Base-by-base conservation (phyloP, 2,797 vertebrate species). In the Parauchenoglanis ngamensis region DNA sequence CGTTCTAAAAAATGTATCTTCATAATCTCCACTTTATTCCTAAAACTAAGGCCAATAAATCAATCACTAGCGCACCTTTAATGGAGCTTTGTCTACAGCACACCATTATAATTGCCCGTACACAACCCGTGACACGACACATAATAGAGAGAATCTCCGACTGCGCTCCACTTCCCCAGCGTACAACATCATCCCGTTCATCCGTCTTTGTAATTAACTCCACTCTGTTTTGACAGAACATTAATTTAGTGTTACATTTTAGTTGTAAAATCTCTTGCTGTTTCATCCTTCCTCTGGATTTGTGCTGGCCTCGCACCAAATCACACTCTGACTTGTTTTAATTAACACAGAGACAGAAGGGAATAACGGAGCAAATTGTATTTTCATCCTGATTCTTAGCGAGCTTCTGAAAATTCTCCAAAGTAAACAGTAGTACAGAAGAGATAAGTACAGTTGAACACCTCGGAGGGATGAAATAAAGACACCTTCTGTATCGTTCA, bases 301-400 rank as follows among this genome's bases (percentile, higher is more conserved):
- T 25, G 31, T 1, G 19, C 56, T n/a, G 44, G 61, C 40, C n/a
- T 49, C 44, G 13, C 7, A 82, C 40, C 79, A 82, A 82, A 44
- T 65, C 40, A n/a, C 59, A 13, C 35, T 65, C 79, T 0, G 79
- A 65, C 25, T 46, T 0, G 13, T 82, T 81, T 82, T 82, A 82
- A 82, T 82, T 65, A 82, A 65, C 57, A 12, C 79, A 28, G 5
- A 65, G 25, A 19, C 79, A n/a, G 59, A 63, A 65, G 40, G 79
- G 59, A 82, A 46, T 28, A 25, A 65, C 59, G 10, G 23, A 49
- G 59, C 28, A 40, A 59, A 79, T 59, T 1, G 2, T 40, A 13
- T 57, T 59, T 59, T 79, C 17, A 28, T 79, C 28, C 31, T 59
- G 77, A 59, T 59, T 59, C 77, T 13, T 23, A 23, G 7, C 3